These are phyloP conservation scores for Drosophila emarginata DNA, from an alignment of 2,888 invertebrate species.

Conservation along the genomic window DNA sequence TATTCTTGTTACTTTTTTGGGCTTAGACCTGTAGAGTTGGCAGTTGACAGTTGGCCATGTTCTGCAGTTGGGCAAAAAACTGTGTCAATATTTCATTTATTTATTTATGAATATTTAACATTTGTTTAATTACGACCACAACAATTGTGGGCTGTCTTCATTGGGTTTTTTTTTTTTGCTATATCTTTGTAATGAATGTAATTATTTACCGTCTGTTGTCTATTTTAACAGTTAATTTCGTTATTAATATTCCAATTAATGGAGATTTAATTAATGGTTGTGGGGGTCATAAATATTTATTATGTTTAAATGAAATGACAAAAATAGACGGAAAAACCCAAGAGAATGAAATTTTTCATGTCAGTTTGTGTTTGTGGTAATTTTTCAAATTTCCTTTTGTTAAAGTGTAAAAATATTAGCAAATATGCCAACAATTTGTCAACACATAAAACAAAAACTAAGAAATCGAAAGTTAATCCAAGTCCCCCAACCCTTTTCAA, in stretches of 20 bases:
- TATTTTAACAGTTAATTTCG: constrained; percentile 31
- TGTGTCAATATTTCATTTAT: not conserved
- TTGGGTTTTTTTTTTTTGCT: not conserved
- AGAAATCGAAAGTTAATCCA: constrained; percentile 62
- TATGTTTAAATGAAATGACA: constrained; percentile 7
- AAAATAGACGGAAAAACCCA: constrained; percentile 2
- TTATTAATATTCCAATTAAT: constrained; percentile 35
- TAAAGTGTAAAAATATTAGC: constrained; percentile 24
- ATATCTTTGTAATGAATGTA: constrained; percentile 13
- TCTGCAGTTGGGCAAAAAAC: constrained; percentile 9
- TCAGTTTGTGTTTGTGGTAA: constrained; percentile 16
- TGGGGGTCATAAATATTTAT: constrained; percentile 9
- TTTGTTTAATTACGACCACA: not conserved
- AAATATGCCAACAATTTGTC: constrained; percentile 67
- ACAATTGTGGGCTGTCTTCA: not conserved
- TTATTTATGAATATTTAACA: not conserved
- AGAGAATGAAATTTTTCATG: constrained; percentile 27
- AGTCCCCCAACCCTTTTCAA: not conserved
- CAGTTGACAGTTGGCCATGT: constrained; percentile 33
- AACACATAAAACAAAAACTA: constrained; percentile 25
- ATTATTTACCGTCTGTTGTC: constrained; percentile 28
- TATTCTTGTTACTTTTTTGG: not conserved
- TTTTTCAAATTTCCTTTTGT: constrained; percentile 23
- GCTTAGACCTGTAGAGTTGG: not conserved
- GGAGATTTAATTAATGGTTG: constrained; percentile 49